Conservation (phyloP, 2,888 invertebrate genomes). For the Eutolmus rufibarbis region DNA sequence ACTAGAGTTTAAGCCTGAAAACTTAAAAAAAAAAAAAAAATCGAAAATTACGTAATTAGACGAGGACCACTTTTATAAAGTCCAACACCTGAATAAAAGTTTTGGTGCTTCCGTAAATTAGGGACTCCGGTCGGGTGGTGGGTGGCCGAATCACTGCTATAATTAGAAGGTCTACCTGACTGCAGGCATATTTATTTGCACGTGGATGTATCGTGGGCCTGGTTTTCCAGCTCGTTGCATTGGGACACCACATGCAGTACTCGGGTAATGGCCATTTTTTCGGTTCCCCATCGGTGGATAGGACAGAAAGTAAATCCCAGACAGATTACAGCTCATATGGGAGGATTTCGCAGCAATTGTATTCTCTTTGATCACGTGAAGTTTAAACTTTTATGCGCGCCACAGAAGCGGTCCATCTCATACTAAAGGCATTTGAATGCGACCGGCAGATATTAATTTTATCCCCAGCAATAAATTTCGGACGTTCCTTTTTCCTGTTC, state of each 20-base stretch:
- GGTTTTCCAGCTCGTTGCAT: constrained; percentile 27
- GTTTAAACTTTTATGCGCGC: background rate
- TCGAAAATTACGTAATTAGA: constrained; percentile 32
- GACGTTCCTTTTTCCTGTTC: background rate
- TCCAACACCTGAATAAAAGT: constrained; percentile 33
- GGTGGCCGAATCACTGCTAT: background rate
- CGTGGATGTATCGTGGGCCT: background rate
- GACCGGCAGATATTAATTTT: background rate
- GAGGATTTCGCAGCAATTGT: constrained; percentile 4
- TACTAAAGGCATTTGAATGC: background rate
- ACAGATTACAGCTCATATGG: constrained; percentile 10
- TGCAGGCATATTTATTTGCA: constrained; percentile 5
- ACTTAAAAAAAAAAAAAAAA: background rate
- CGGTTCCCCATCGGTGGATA: background rate
- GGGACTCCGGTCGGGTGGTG: background rate
- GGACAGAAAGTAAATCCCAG: constrained; percentile 15
- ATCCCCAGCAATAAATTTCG: background rate
- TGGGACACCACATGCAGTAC: constrained; percentile 18
- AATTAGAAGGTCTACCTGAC: constrained; percentile 11
- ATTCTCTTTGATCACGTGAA: constrained; percentile 4
- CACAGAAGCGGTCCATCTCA: background rate
- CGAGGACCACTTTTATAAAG: constrained; percentile 12
- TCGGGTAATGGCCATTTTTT: background rate
- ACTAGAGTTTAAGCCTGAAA: background rate
- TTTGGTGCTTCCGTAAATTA: background rate